Evolutionary conservation across 2,888 invertebrate species (phyloP).

Genomic region (Matsumyia berberina): DNA sequence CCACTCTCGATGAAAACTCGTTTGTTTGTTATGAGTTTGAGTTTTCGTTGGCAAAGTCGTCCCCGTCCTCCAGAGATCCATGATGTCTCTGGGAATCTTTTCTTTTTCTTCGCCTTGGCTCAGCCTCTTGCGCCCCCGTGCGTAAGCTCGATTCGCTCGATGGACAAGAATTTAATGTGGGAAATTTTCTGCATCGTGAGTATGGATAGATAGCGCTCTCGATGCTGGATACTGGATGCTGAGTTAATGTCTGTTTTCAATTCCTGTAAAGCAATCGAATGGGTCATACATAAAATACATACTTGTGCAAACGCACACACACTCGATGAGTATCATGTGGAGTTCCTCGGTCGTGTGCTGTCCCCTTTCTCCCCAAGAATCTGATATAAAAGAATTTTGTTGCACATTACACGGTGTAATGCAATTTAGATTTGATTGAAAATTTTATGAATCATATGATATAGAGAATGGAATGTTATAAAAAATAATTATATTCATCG

Average conservation of each 20-base stretch:
- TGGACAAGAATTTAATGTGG: slow-evolving; percentile 72
- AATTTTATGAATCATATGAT: slow-evolving; percentile 39
- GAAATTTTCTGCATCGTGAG: slow-evolving; percentile 66
- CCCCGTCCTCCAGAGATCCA: slow-evolving; percentile 46
- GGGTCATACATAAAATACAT: slow-evolving; percentile 12
- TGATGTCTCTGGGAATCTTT: slow-evolving; percentile 67
- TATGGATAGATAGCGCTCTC: slow-evolving; percentile 50
- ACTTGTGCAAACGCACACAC: slow-evolving; percentile 6
- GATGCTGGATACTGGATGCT: slow-evolving; percentile 34
- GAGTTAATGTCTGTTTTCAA: slow-evolving; percentile 59
- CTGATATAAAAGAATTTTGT: slow-evolving; percentile 36
- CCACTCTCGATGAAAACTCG: slow-evolving; percentile 65
- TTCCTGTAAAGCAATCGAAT: slow-evolving; percentile 53
- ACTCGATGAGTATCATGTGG: slow-evolving; percentile 51
- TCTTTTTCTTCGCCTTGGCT: slow-evolving; percentile 37
- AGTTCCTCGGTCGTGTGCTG: slow-evolving; percentile 31
- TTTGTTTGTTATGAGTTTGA: slow-evolving; percentile 68
- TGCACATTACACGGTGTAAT: slow-evolving; percentile 51
- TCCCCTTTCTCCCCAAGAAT: slow-evolving; percentile 18
- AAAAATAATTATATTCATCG: not conserved
- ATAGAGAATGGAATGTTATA: slow-evolving; percentile 18
- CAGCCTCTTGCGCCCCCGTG: slow-evolving; percentile 22
- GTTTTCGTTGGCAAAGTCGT: slow-evolving; percentile 53
- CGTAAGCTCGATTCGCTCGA: slow-evolving; percentile 25
- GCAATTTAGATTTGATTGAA: slow-evolving; percentile 50